phyloP scores from a whole-genome alignment of 2,797 vertebrate genomes.

The Aldrovandia affinis region DNA sequence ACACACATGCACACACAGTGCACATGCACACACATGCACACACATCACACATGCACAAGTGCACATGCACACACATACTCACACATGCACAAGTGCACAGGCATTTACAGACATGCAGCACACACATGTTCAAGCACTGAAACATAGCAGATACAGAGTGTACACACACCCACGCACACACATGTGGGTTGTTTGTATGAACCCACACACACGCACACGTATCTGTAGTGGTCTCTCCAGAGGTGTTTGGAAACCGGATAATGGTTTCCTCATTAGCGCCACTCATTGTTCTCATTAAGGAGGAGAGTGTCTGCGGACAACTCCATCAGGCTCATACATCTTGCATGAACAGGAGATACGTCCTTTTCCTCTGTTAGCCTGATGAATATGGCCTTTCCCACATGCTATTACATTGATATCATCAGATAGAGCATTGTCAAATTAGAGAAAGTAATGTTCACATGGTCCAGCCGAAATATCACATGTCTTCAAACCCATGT shows the following conservation, averaged over 20 bases:
- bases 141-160: not conserved
- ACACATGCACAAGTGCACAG: not conserved
- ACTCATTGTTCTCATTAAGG: not conserved
- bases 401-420: not conserved
- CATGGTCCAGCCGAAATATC: not conserved
- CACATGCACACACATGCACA: not conserved
- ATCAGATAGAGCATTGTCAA: not conserved
- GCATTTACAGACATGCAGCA: not conserved
- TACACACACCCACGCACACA: not conserved
- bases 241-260: not conserved
- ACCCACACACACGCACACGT: not conserved
- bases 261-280: not conserved
- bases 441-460: not conserved
- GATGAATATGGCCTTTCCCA: not conserved
- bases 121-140: not conserved
- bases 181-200: not conserved
- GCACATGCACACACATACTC: not conserved
- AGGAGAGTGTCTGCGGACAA: not conserved
- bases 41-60: not conserved
- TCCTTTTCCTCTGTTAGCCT: conserved; percentile 5
- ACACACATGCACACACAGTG: not conserved
- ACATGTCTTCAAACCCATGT: not conserved
- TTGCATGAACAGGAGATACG: not conserved
- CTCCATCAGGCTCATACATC: conserved; percentile 9
- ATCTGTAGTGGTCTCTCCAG: not conserved